Base-by-base conservation (phyloP, 2,113 vertebrate genomes). In the Prunella himalayana region DNA sequence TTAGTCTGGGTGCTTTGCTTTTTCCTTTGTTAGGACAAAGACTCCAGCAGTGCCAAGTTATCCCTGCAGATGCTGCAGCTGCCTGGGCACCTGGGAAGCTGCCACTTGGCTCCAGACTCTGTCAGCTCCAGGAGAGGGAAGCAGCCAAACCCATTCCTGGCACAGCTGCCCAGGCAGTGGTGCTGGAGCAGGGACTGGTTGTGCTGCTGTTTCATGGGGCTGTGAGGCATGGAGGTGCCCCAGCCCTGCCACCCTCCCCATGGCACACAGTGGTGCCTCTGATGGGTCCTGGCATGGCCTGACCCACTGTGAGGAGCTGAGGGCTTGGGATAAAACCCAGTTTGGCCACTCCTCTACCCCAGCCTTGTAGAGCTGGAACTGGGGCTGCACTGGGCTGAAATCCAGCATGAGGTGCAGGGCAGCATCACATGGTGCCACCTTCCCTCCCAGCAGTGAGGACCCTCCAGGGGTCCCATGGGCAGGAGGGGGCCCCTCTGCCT, bases 261-360 rank as follows among this genome's bases (percentile, higher is more conserved):
- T 2, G 51, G 50, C 70, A 39, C 78, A 45, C 14, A 0, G 2
- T 0, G 6, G 11, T n/a, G 71, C 59, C 47, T 23, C 50, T 7
- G 5, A 5, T 1, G 6, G 47, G 7, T 14, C 33, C 60, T 25
- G 23, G 53, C 65, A 20, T 0, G 1, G 79, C 33, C 72, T 61
- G 61, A 54, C 10, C 66, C 21, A 0, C 5, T 0, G 0, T 1
- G 13, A 28, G 61, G 39, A 54, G 65, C 49, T 63, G 16, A 50
- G 59, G 13, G 6, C 28, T 63, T 23, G 63, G 71, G 37, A 20
- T 37, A 42, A 60, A 82, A 6, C 45, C 68, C 57, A 27, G 21
- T 13, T 51, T 59, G 69, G 57, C 30, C 0, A 1, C 8, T 59
- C 4, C 53, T 27, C 16, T 4, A 15, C 61, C 45, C 42, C 42